A percentile compares a stretch with the other conserved stretches of the same genome.
phyloP scores from a whole-genome alignment of 2,113 vertebrate genomes.

The Chaetops frenatus region DNA sequence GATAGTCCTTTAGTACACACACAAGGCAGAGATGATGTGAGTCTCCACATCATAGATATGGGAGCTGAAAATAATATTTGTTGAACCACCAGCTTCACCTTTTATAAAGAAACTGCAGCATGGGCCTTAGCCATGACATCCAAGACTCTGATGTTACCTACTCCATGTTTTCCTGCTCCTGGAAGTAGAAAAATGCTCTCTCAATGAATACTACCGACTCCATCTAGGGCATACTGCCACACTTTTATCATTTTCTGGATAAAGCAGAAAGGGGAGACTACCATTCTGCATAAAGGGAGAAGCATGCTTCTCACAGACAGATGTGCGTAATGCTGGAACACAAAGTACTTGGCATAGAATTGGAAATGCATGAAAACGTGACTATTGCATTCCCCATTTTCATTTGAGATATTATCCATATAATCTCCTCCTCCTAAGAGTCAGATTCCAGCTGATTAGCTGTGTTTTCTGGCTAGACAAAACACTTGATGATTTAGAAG shows the following conservation, averaged over 20 bases:
- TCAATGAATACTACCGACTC: not conserved
- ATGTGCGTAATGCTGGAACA: not conserved
- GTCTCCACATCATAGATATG: not conserved
- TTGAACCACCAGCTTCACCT: not conserved
- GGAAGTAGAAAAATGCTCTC: not conserved
- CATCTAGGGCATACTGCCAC: not conserved
- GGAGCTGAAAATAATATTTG: not conserved
- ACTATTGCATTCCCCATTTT: not conserved
- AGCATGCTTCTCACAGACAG: not conserved
- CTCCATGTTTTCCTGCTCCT: not conserved
- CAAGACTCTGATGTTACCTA: not conserved
- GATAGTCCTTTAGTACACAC: rapidly evolving
- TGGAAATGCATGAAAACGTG: not conserved
- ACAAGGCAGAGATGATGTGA: not conserved
- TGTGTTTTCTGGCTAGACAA: not conserved
- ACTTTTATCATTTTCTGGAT: not conserved
- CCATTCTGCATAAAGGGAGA: not conserved
- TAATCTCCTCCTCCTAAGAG: not conserved
- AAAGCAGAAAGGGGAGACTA: not conserved
- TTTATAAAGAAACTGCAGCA: not conserved
- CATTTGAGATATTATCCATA: not conserved
- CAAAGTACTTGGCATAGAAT: not conserved
- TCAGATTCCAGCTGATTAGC: not conserved
- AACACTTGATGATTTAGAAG: not conserved
- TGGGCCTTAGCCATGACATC: not conserved